A percentile compares a stretch with the other conserved stretches of the same genome.
These are phyloP conservation scores for Heliconius ismenius DNA, from an alignment of 2,888 invertebrate species.

Conservation along the genomic window DNA sequence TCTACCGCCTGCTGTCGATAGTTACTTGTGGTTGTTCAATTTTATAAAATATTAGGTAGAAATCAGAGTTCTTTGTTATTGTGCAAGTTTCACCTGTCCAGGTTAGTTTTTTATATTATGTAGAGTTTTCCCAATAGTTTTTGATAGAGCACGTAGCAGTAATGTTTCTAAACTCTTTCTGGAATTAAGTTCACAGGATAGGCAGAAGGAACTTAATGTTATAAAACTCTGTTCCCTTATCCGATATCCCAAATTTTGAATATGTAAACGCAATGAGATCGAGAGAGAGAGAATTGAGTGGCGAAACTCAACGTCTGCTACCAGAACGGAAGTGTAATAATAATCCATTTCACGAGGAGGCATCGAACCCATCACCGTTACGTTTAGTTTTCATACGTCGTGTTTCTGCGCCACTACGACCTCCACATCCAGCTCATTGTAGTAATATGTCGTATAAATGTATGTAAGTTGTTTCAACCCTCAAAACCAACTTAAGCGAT, in stretches of 20 bases:
- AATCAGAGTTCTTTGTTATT: neutral
- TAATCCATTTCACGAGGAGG: too few species aligned
- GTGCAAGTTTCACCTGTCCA: neutral
- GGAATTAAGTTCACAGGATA: neutral
- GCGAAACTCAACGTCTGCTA: too few species aligned
- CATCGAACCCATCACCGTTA: too few species aligned
- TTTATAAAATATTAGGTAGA: neutral
- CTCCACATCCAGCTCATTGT: neutral
- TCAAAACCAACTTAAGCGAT: neutral
- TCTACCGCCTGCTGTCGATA: neutral
- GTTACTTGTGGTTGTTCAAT: neutral
- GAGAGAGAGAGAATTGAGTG: too few species aligned
- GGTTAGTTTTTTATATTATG: constrained; percentile 4
- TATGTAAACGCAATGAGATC: too few species aligned
- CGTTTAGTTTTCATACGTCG: too few species aligned
- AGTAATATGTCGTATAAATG: neutral
- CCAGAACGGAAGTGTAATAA: too few species aligned
- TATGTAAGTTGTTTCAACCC: neutral
- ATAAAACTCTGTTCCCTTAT: too few species aligned
- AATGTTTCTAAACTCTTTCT: neutral
- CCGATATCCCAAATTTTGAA: too few species aligned
- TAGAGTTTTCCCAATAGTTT: neutral
- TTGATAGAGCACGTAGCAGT: neutral
- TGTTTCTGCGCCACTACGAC: neutral
- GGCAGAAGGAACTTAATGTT: too few species aligned